Conservation (phyloP, 2,797 vertebrate species). For the Phoeniculus purpureus region DNA sequence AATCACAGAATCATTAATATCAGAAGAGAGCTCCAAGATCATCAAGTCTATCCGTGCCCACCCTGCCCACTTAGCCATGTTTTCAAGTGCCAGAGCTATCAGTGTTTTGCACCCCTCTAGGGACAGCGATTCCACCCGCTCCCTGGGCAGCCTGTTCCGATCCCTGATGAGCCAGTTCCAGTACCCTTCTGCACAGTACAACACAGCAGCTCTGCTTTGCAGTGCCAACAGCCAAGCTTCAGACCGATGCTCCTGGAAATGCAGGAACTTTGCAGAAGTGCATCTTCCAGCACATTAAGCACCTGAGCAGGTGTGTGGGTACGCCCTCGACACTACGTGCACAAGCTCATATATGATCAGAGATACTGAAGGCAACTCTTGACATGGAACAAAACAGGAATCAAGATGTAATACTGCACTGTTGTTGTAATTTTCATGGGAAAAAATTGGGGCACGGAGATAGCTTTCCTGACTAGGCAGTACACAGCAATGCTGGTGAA, state of each 20-base stretch:
- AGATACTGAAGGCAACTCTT: not conserved
- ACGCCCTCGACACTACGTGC: not conserved
- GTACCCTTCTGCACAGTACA: not conserved
- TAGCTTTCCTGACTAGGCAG: not conserved
- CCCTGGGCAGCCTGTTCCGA: no score
- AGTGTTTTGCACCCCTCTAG: no score
- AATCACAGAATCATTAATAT: no score
- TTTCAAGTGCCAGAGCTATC: no score
- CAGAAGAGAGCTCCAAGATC: no score
- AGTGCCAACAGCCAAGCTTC: not conserved
- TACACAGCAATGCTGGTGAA: not conserved
- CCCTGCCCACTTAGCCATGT: no score
- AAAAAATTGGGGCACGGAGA: not conserved
- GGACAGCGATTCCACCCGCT: no score
- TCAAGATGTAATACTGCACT: slow-evolving; percentile 7
- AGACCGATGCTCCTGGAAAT: not conserved
- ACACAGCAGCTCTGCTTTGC: not conserved
- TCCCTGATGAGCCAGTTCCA: no score
- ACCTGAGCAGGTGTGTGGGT: not conserved
- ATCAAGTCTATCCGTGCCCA: no score
- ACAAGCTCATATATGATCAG: not conserved
- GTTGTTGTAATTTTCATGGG: slow-evolving; percentile 15
- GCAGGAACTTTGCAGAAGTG: not conserved
- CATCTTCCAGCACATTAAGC: not conserved
- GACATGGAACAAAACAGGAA: not conserved